These are phyloP conservation scores for Trichonephila inaurata DNA, from an alignment of 1,140 invertebrate genomes.

Conservation along the genomic window DNA sequence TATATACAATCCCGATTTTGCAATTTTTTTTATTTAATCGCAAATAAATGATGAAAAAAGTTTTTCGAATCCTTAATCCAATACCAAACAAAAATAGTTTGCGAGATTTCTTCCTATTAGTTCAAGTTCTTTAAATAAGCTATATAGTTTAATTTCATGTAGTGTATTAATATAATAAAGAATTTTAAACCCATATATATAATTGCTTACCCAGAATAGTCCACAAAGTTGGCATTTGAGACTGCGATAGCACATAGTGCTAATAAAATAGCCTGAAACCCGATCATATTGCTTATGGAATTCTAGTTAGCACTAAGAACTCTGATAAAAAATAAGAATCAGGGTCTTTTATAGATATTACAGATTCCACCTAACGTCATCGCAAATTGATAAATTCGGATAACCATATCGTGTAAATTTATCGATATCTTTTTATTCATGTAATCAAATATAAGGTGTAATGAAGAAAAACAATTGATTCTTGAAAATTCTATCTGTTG, in stretches of 20 bases:
- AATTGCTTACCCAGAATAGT: constrained; percentile 40
- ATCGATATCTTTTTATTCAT: not conserved
- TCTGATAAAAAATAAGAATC: not conserved
- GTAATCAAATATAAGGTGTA: not conserved
- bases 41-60: too few relatives aligned
- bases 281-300: not conserved
- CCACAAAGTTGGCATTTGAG: constrained; percentile 6
- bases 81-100: too few relatives aligned
- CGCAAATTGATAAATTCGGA: not conserved
- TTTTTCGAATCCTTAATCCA: too few relatives aligned
- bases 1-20: too few relatives aligned
- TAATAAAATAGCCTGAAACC: not conserved
- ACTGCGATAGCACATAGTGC: not conserved
- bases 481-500: not conserved
- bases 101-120: too few relatives aligned
- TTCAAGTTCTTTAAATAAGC: too few relatives aligned
- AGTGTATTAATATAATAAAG: too few relatives aligned
- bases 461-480: not conserved
- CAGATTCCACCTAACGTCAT: not conserved
- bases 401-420: not conserved
- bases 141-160: too few relatives aligned
- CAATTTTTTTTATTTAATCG: too few relatives aligned
- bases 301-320: not conserved
- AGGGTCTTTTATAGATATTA: not conserved
- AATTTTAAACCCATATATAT: too few relatives aligned